phyloP scores from a whole-genome alignment of 2,888 invertebrate genomes.

The Myathropa florea region DNA sequence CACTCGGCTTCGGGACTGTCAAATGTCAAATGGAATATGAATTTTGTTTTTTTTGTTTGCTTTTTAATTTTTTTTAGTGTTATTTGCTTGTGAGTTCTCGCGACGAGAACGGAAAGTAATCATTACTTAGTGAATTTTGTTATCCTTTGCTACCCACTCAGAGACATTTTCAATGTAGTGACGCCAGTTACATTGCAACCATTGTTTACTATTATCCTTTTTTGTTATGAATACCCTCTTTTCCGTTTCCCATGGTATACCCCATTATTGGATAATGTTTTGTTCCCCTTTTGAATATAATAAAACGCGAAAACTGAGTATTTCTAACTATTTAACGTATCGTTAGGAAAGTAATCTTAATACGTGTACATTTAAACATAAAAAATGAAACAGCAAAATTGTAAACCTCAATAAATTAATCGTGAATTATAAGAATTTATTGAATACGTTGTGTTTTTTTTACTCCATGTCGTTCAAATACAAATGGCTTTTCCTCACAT shows the following conservation, averaged over 20 bases:
- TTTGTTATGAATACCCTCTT: background rate
- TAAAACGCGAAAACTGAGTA: slow-evolving; percentile 11
- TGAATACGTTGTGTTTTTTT: background rate
- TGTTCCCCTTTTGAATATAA: background rate
- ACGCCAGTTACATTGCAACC: background rate
- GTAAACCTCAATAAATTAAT: background rate
- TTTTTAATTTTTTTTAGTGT: background rate
- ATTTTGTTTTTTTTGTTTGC: background rate
- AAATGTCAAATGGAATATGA: background rate
- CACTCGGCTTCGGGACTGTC: background rate
- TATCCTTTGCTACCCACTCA: background rate
- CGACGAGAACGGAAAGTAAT: slow-evolving; percentile 14
- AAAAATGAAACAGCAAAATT: slow-evolving; percentile 12
- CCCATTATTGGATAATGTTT: background rate
- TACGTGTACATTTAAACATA: slow-evolving; percentile 37
- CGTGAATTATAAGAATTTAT: slow-evolving; percentile 9
- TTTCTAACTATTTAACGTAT: slow-evolving; percentile 15
- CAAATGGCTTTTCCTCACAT: no score
- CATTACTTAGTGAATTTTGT: slow-evolving; percentile 33
- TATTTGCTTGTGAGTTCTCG: slow-evolving; percentile 3
- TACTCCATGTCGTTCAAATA: background rate
- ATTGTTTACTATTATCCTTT: background rate
- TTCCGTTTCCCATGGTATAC: slow-evolving; percentile 2
- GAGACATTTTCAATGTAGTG: background rate
- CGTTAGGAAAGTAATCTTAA: slow-evolving; percentile 31